Conservation (phyloP, 2,797 vertebrate genomes). For the Rhinella marina region DNA sequence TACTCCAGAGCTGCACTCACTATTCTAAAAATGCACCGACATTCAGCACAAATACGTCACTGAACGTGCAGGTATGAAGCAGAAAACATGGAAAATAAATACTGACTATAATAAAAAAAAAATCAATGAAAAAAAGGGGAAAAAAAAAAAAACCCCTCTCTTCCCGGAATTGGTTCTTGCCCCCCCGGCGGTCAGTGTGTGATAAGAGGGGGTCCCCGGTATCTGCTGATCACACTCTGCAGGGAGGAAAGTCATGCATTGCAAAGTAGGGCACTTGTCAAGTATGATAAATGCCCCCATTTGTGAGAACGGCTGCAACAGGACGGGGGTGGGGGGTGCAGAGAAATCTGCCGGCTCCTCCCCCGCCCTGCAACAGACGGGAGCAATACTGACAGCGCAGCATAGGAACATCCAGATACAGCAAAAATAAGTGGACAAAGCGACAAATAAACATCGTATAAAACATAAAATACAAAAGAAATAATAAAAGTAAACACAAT, state of each 20-base stretch:
- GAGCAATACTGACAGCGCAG: not conserved
- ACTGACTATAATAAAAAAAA: too few relatives aligned
- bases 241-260: not conserved
- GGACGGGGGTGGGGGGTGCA: not conserved
- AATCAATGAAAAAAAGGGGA: rapidly evolving
- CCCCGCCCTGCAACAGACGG: not conserved
- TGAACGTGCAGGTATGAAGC: too few relatives aligned
- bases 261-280: constrained; percentile 49
- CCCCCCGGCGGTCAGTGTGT: not conserved
- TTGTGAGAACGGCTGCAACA: constrained; percentile 26
- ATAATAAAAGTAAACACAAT: too few relatives aligned
- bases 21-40: too few relatives aligned
- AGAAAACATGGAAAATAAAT: too few relatives aligned
- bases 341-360: not conserved
- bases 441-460: not conserved
- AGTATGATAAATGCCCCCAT: constrained; percentile 43
- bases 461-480: not conserved
- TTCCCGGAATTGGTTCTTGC: not conserved
- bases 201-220: not conserved
- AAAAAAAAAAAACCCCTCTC: not conserved
- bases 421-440: not conserved
- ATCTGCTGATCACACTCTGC: constrained; percentile 5
- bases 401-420: not conserved
- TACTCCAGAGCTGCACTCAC: too few relatives aligned
- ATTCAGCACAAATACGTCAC: too few relatives aligned